These are phyloP conservation scores for Kuschelorhynchus macadamiae DNA, from an alignment of 2,888 invertebrate genomes.

Conservation along the genomic window DNA sequence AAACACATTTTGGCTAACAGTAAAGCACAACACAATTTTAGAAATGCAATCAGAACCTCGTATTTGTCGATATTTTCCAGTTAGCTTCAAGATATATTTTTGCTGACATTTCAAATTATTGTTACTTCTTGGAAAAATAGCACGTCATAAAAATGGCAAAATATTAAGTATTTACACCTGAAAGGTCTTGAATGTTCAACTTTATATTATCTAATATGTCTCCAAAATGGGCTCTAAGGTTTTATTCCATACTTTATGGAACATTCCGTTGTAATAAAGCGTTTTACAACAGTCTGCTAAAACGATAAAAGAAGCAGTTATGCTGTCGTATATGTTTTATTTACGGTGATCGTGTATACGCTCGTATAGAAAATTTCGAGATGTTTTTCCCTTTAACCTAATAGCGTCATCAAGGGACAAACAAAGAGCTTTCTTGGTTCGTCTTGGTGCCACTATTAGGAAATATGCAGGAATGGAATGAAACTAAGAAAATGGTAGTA, in stretches of 20 bases:
- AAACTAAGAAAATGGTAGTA: too few relatives aligned
- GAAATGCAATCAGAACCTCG: too few relatives aligned
- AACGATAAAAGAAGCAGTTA: slow-evolving; percentile 46
- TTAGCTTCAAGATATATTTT: too few relatives aligned
- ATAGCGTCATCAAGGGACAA: too few relatives aligned
- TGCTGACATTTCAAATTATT: background rate
- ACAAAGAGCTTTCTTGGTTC: too few relatives aligned
- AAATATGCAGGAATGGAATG: too few relatives aligned
- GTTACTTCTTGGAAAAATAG: slow-evolving; percentile 3
- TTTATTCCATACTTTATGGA: slow-evolving; percentile 47
- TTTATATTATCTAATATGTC: slow-evolving; percentile 50
- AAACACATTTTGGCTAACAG: too few relatives aligned
- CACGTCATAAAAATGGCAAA: slow-evolving; percentile 22
- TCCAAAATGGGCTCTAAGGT: slow-evolving; percentile 43
- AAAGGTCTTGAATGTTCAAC: slow-evolving; percentile 41
- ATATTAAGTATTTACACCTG: slow-evolving; percentile 46
- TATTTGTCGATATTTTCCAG: too few relatives aligned
- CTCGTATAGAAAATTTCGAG: slow-evolving; percentile 22
- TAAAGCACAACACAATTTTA: too few relatives aligned
- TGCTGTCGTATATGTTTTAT: slow-evolving; percentile 43
- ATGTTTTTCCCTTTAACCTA: slow-evolving; percentile 28
- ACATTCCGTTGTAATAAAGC: slow-evolving; percentile 46
- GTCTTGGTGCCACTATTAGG: too few relatives aligned
- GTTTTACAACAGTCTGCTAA: slow-evolving; percentile 48
- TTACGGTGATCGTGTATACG: slow-evolving; percentile 41